Evolutionary conservation across 2,797 vertebrate genomes (phyloP), one percentile per base, ranked within the genome.

Genomic region (Sternarchorhynchus goeldii): DNA sequence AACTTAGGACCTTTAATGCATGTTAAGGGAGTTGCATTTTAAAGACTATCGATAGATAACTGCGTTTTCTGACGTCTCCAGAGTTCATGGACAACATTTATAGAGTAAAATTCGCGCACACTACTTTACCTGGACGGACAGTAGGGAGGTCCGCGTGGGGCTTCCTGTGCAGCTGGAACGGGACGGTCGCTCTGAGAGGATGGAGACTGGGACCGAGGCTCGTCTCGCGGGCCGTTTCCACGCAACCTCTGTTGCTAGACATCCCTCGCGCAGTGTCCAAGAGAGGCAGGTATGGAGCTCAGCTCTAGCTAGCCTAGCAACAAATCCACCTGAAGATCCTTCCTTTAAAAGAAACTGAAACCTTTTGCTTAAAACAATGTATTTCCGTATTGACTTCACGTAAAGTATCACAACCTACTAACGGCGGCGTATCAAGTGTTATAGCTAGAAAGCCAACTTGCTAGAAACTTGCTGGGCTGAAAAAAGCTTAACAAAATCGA

Each of bases 141-240:
- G 92, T 90, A 57, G 84, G 88, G 25, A 87, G 86, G 74, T 60
- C 45, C 41, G 86, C 83, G 85, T 93, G 90, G 12, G 86, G 78
- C 75, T 86, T 91, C 87, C 82, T 86, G 85, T 89, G 77, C 85
- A 95, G 91, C 88, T 93, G 94, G 82, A 94, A 96, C 68, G 95
- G 94, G 58, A 95, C 82, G 7, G 94, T 95, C 34, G 95, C 95
- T 79, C 93, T 93, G 70, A 96, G 91, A 55, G 94, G 95, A 87
- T 95, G 95, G 16, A 92, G 92, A 87, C 91, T 93, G 66, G 80
- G 90, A 66, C 73, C 34, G 34, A 36, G 45, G 45, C 45, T 50
- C 45, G 45, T 12, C 45, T 50, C 45, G 45, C 45, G 45, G 10
- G 45, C 1, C 45, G 14, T 57, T 83, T 84, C 72, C 68, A 76